A percentile compares a stretch with the other conserved stretches of the same genome.
Evolutionary conservation across 2,797 vertebrate species (phyloP).

Genomic region (Anniella stebbinsi): DNA sequence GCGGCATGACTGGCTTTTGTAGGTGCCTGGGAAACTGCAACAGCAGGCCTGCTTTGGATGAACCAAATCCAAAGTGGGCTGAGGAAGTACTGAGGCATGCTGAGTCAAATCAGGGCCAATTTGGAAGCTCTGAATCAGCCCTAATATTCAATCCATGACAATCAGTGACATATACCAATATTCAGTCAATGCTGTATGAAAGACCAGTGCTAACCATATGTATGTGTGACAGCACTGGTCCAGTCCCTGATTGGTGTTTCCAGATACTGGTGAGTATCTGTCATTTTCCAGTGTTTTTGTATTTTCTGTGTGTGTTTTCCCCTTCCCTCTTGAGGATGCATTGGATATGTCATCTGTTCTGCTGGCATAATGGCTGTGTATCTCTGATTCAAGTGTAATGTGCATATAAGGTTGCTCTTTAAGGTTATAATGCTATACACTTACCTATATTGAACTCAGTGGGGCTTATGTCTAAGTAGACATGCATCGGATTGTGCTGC

Average conservation of each 20-base stretch:
- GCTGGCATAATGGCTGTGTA: not conserved
- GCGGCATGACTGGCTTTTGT: too few species aligned
- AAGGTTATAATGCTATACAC: not conserved
- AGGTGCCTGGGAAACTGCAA: too few species aligned
- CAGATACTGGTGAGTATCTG: not conserved
- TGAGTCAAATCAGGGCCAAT: too few species aligned
- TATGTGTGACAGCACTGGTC: not conserved
- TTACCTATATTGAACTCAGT: not conserved
- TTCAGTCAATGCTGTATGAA: not conserved
- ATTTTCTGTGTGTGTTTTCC: not conserved
- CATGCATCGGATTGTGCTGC: not conserved
- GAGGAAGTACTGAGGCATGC: too few species aligned
- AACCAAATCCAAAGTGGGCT: too few species aligned
- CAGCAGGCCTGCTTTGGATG: too few species aligned
- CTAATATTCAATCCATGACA: not conserved
- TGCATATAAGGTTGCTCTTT: not conserved
- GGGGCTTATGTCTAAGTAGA: not conserved
- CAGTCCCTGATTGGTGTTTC: not conserved
- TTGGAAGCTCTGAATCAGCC: too few species aligned
- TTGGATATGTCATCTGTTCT: not conserved
- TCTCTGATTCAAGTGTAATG: not conserved
- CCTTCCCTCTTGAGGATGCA: not conserved
- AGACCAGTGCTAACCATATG: not conserved
- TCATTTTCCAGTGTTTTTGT: not conserved
- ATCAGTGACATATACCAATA: not conserved